Conservation (phyloP, 2,113 vertebrate genomes). For the Cyanistes caeruleus region DNA sequence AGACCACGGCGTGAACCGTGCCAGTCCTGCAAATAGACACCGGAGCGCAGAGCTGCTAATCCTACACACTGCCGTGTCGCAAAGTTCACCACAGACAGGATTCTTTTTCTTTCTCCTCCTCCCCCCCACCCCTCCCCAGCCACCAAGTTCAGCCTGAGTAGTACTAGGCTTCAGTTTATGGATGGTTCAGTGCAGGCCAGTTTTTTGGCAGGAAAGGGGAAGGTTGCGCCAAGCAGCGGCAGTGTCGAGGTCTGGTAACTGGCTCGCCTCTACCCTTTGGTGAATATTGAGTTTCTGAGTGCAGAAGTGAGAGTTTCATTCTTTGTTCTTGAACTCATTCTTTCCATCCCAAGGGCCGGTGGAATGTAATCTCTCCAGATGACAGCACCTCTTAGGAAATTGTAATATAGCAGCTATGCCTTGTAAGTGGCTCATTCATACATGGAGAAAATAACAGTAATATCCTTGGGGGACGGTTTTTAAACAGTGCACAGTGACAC, state of each 20-base stretch:
- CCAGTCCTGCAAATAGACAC: conserved; percentile 41
- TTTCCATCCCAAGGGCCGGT: conserved; percentile 69
- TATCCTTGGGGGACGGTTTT: conserved; percentile 4
- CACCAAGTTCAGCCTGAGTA: not conserved
- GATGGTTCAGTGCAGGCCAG: not conserved
- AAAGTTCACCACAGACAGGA: not conserved
- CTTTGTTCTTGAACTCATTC: conserved; percentile 73
- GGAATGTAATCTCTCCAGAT: conserved; percentile 74
- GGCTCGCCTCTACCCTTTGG: not conserved
- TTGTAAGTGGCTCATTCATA: conserved; percentile 67
- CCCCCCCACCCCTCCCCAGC: not conserved
- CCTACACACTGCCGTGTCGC: not conserved
- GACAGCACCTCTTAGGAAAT: conserved; percentile 71
- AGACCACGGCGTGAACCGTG: not conserved
- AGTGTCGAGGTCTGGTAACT: not conserved
- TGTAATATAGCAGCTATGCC: conserved; percentile 59
- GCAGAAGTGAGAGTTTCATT: conserved; percentile 56
- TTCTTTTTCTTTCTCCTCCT: too few species aligned
- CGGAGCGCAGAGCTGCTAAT: not conserved
- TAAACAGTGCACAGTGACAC: not conserved
- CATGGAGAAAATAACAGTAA: conserved; percentile 8
- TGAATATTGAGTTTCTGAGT: conserved; percentile 53
- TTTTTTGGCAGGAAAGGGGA: not conserved
- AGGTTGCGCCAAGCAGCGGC: not conserved
- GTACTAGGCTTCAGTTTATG: not conserved